A percentile compares a stretch with the other conserved stretches of the same genome.
phyloP scores from a whole-genome alignment of 2,113 vertebrate genomes.

The Pollimyrus isidori region DNA sequence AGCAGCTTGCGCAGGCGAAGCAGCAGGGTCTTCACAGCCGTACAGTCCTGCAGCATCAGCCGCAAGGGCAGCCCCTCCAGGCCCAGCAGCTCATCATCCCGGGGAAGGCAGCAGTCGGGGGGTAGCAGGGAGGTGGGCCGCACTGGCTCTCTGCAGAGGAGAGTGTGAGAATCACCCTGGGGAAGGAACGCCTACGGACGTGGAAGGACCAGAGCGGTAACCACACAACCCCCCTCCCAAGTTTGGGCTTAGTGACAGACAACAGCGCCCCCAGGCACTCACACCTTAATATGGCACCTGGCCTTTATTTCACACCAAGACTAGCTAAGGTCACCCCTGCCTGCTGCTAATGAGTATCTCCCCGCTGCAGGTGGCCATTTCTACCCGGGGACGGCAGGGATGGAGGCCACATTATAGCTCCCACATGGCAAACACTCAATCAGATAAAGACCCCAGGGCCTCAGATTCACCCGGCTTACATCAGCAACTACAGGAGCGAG shows the following conservation, averaged over 20 bases:
- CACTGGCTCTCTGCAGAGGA: slow-evolving; percentile 44
- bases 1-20: slow-evolving; percentile 87
- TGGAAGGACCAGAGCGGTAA: neutral
- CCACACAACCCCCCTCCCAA: neutral
- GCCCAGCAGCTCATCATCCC: slow-evolving; percentile 71
- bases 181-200: neutral
- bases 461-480: neutral
- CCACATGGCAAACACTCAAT: neutral
- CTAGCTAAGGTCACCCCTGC: neutral
- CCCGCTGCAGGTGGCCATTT: neutral
- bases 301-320: neutral
- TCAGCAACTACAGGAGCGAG: neutral
- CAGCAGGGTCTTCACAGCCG: slow-evolving; percentile 84
- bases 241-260: neutral
- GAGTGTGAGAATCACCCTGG: neutral
- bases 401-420: neutral
- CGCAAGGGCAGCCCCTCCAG: slow-evolving; percentile 82
- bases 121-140: slow-evolving; percentile 53
- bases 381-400: neutral
- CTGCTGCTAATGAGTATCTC: neutral
- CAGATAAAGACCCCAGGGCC: neutral
- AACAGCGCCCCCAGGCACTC: neutral
- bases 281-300: neutral
- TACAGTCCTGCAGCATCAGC: slow-evolving; percentile 93
- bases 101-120: slow-evolving; percentile 63